Base-by-base conservation (phyloP, 1,140 invertebrate genomes). In the Cotesia glomerata region DNA sequence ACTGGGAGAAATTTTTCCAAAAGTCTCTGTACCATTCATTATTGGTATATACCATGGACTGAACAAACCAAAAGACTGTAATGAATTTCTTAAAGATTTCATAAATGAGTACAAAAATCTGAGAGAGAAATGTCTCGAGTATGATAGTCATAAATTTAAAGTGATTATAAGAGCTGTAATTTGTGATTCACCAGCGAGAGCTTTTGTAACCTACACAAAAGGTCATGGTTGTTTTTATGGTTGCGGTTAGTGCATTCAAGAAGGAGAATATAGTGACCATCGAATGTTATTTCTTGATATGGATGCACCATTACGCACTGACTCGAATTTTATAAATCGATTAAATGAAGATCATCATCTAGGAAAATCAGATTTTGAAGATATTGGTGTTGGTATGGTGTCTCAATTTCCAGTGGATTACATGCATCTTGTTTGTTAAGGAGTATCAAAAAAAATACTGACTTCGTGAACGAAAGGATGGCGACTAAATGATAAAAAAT, bases 361-460 rank as follows among this genome's bases (percentile, higher is more conserved):
- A 32, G 26, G 34, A 36, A n/a, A 5, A 54, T 73, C 74, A 16
- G 56, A 63, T 35, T 58, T 77, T 26, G 62, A 52, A 54, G 51
- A 62, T 45, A 39, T 74, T 8, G 56, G 62, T 34, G 69, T 80
- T 58, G 74, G 72, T 35, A 65, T 79, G 61, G 69, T 78, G 1
- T 65, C 72, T 39, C 73, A 75, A 71, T 74, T 79, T 74, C 71
- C 75, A n/a, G 11, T 79, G 5, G 79, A 80, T 66, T 80, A 79
- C 36, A 77, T 78, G 74, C 76, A 79, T 72, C 52, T 62, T 0
- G 75, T 85, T 18, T 86, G 81, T 74, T 59, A 87, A 18, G 85
- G 85, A 9, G 85, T 86, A 5, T 78, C 79, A 45, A 80, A 68
- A 78, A 78, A 82, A 81, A 74, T 59, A 87, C 16, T 64, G 86